phyloP scores from a whole-genome alignment of 2,113 vertebrate genomes.

The Dasypus novemcinctus region DNA sequence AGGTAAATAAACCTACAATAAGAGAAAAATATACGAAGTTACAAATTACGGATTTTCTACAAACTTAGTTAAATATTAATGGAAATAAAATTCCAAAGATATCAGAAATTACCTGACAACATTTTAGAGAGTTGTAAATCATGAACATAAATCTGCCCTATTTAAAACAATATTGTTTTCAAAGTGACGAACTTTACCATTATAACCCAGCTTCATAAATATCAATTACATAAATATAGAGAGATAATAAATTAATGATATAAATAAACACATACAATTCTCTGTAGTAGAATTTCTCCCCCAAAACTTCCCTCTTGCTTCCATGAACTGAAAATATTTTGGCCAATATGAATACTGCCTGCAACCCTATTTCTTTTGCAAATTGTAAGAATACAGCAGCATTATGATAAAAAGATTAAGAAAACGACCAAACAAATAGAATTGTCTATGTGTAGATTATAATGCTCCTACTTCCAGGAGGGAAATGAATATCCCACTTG shows the following conservation, averaged over 20 bases:
- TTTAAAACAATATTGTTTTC: not conserved
- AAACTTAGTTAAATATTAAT: not conserved
- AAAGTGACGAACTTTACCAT: not conserved
- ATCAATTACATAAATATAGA: no score
- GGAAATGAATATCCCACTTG: not conserved
- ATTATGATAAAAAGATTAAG: not conserved
- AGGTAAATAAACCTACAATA: not conserved
- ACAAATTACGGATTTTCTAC: not conserved
- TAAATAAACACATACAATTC: not conserved
- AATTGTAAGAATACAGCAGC: not conserved
- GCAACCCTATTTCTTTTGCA: not conserved
- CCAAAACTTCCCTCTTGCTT: not conserved
- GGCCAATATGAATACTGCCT: not conserved
- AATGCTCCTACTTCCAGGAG: not conserved
- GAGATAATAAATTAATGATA: not conserved
- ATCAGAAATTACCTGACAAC: not conserved
- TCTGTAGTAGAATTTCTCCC: not conserved
- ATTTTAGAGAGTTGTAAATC: not conserved
- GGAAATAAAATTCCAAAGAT: not conserved
- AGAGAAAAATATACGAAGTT: not conserved
- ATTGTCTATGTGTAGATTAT: not conserved
- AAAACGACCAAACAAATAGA: not conserved
- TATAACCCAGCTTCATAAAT: not conserved
- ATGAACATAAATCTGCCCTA: not conserved
- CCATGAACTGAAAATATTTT: not conserved